These are phyloP conservation scores for Aplocera efformata DNA, from an alignment of 2,888 invertebrate species.

Conservation along the genomic window DNA sequence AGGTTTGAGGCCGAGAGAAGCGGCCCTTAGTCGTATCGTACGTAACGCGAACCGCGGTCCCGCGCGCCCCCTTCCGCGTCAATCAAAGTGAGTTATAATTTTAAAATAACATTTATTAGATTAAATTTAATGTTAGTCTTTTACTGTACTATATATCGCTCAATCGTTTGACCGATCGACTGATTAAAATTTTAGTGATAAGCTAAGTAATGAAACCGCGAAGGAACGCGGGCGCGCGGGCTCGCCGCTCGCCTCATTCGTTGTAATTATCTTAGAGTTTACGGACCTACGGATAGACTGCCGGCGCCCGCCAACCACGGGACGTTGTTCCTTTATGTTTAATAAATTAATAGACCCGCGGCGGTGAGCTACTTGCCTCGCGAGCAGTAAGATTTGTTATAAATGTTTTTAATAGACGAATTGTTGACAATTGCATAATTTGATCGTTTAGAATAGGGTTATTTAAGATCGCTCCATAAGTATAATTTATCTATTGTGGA, in stretches of 20 bases:
- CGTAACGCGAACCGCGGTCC: constrained; percentile 42
- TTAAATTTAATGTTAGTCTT: constrained; percentile 81
- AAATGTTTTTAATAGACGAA: constrained; percentile 73
- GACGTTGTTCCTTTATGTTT: constrained; percentile 60
- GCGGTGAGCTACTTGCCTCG: constrained; percentile 36
- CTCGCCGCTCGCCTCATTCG: constrained; percentile 36
- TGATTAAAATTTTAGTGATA: constrained; percentile 81
- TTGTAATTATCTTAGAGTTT: constrained; percentile 66
- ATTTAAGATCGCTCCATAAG: constrained; percentile 80
- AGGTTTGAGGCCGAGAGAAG: constrained; percentile 51
- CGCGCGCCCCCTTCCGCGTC: constrained; percentile 48
- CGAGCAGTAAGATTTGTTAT: constrained; percentile 65
- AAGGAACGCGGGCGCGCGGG: constrained; percentile 33
- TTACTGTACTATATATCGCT: constrained; percentile 80
- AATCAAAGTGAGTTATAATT: constrained; percentile 75
- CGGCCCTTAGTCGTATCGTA: constrained; percentile 50
- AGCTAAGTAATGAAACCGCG: constrained; percentile 71
- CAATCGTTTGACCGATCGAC: constrained; percentile 81
- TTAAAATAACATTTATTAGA: constrained; percentile 79
- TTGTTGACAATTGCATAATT: constrained; percentile 77
- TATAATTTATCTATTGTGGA: constrained; percentile 77
- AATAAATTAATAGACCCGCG: constrained; percentile 39
- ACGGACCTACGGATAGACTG: constrained; percentile 59
- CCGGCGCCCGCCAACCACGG: constrained; percentile 31
- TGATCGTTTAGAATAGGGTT: constrained; percentile 79